phyloP scores from a whole-genome alignment of 2,113 vertebrate genomes.

The Calidris pugnax region DNA sequence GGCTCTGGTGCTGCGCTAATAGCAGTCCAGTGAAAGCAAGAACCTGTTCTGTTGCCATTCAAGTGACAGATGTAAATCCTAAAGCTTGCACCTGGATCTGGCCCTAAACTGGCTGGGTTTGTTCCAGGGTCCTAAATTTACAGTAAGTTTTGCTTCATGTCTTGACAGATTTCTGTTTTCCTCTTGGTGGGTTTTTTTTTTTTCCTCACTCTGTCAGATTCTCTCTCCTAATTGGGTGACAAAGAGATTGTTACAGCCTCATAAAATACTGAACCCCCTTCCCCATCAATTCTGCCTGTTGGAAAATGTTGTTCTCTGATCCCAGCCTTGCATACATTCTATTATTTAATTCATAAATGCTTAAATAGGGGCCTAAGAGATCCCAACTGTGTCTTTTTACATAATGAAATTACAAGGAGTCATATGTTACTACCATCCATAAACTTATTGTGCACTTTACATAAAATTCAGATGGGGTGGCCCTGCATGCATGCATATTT shows the following conservation, averaged over 20 bases:
- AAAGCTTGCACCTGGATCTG: background rate
- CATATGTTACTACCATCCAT: constrained; percentile 64
- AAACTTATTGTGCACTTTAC: constrained; percentile 81
- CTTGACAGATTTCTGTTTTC: background rate
- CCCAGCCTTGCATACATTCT: background rate
- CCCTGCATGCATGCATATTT: constrained; percentile 79
- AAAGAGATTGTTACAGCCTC: background rate
- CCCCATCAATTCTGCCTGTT: background rate
- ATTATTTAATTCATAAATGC: constrained; percentile 11
- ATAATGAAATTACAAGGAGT: constrained; percentile 82
- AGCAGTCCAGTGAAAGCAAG: background rate
- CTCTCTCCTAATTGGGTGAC: background rate
- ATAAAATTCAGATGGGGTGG: constrained; percentile 79
- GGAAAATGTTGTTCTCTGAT: background rate
- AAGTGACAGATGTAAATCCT: background rate
- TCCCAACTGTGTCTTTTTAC: constrained; percentile 71
- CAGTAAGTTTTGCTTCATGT: background rate
- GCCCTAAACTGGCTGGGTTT: background rate
- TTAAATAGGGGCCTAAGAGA: constrained; percentile 16
- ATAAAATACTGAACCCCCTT: background rate
- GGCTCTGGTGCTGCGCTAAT: too few species aligned
- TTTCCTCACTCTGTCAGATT: background rate
- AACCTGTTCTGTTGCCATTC: background rate
- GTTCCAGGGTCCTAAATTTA: background rate
- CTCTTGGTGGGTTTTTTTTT: background rate